Base-by-base conservation (phyloP, 2,113 vertebrate genomes). In the Cyrtonyx montezumae region DNA sequence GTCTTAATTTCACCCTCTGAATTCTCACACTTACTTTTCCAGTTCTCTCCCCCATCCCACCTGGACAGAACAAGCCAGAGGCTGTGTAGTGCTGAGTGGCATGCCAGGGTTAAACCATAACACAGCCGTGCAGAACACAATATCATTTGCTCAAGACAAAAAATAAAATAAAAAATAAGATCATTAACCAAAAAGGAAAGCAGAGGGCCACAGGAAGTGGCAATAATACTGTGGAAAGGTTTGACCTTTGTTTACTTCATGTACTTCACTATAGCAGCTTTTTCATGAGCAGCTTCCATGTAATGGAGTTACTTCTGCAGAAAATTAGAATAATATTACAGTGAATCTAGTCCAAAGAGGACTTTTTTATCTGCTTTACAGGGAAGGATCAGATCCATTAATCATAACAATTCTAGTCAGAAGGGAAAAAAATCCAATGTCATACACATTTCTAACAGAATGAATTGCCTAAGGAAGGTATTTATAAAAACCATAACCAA, bases 401-500 rank as follows among this genome's bases (percentile, higher is more conserved):
- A 94, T 96, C 92, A 95, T 37, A 88, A 28, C n/a, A 91, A 42
- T 19, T 49, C n/a, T 85, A 42, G 21, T 81, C 66, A 56, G 58
- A 88, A 69, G 21, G 18, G 40, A 81, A 94, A 90, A 89, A 34
- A 73, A 96, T 94, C 77, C 83, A 90, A 53, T 94, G 86, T 87
- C 91, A 94, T 91, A 66, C 55, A 55, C 8, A 1, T 87, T 94
- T 37, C 5, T 88, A 84, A 84, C 32, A 91, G 78, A 93, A 91
- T 59, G 74, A 89, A 96, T 92, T 92, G 87, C 94, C 81, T 93
- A 91, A 92, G 94, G 87, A 96, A 93, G 28, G 70, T 73, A 77
- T 91, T 96, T 94, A 90, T 92, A 78, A 93, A 96, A 95, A 88
- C 81, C 58, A 58, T 82, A 94, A 82, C 74, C 70, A 93, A 88